Evolutionary conservation across 92 coral and sea anemone genomes (phyloP).

Genomic region (Epizoanthus rinbou): DNA sequence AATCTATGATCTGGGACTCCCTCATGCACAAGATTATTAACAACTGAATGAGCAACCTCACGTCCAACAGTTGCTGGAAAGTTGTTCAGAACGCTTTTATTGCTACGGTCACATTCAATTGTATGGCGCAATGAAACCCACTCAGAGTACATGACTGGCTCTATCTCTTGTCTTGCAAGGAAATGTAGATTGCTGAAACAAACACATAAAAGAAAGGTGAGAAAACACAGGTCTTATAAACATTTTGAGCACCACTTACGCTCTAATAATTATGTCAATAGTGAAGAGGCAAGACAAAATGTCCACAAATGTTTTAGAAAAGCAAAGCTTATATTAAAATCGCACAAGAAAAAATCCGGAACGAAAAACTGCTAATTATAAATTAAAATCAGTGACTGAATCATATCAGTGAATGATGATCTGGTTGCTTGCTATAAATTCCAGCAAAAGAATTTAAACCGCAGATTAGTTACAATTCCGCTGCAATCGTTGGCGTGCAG

Average conservation of each 20-base stretch:
- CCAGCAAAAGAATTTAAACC: no score
- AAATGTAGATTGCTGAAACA: background rate
- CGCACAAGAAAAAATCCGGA: no score
- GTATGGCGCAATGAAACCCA: constrained; percentile 93
- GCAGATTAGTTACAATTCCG: no score
- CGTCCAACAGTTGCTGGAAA: constrained; percentile 86
- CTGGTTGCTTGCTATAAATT: no score
- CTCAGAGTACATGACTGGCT: constrained; percentile 87
- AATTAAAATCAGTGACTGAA: no score
- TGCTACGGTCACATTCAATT: constrained; percentile 71
- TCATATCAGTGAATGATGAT: no score
- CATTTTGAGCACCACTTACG: background rate
- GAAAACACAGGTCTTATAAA: background rate
- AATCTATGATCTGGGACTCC: constrained; percentile 58
- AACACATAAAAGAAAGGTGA: background rate
- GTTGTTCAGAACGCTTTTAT: constrained; percentile 79
- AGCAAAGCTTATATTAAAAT: no score
- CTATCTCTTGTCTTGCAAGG: background rate
- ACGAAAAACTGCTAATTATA: no score
- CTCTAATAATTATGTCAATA: no score
- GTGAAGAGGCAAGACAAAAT: no score
- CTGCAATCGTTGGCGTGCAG: no score
- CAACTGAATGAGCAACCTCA: constrained; percentile 85
- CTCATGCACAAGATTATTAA: constrained; percentile 75
- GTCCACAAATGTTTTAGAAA: no score